phyloP scores from a whole-genome alignment of 2,797 vertebrate species.

The Phrynocephalus guinanensis region DNA sequence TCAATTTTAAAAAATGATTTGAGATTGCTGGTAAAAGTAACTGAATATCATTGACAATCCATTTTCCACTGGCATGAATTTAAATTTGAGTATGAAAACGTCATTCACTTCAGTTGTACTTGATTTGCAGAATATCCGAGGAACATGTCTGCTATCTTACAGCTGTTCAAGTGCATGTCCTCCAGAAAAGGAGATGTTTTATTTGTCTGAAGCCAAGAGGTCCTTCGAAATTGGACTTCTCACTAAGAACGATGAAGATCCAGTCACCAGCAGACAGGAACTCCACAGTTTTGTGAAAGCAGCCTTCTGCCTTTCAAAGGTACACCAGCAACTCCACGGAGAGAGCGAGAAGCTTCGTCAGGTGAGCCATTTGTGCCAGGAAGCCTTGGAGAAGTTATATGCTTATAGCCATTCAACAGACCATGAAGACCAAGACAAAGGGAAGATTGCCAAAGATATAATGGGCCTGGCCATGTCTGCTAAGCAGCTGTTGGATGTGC shows the following conservation, averaged over 20 bases:
- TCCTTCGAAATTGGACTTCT: conserved; percentile 90
- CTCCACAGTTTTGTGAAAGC: conserved; percentile 91
- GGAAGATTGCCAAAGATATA: conserved; percentile 79
- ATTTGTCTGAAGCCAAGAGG: conserved; percentile 84
- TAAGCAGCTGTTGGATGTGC: conserved; percentile 78
- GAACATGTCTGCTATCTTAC: conserved; percentile 88
- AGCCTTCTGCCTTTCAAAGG: conserved; percentile 84
- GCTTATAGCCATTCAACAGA: conserved; percentile 68
- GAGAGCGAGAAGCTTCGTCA: conserved; percentile 40
- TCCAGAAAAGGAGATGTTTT: conserved; percentile 63
- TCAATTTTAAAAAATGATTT: neutral
- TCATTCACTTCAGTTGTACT: conserved; percentile 20
- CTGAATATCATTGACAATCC: neutral
- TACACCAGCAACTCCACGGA: conserved; percentile 80
- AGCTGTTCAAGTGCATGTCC: conserved; percentile 85
- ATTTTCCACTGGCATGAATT: neutral
- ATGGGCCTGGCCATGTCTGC: conserved; percentile 79
- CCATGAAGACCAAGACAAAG: conserved; percentile 74
- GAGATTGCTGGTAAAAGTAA: neutral
- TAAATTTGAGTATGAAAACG: conserved; percentile 1
- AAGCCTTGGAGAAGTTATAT: conserved; percentile 82
- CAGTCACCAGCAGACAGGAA: conserved; percentile 88
- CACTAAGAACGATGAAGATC: conserved; percentile 77
- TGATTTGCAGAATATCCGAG: conserved; percentile 84
- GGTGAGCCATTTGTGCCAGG: conserved; percentile 76